Conservation (phyloP, 2,888 invertebrate species). For the Perdita meconis region DNA sequence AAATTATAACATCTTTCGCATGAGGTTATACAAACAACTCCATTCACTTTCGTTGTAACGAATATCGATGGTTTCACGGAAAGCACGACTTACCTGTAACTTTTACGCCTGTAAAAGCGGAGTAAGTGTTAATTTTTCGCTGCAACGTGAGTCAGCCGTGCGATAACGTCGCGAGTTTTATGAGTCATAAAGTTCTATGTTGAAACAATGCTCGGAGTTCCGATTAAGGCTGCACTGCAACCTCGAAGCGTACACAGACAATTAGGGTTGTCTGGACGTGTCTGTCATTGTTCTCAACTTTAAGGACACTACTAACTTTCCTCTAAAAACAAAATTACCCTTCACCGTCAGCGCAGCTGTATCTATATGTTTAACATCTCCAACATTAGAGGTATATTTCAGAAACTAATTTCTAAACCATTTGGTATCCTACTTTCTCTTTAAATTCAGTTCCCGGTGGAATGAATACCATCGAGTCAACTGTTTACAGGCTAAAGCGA, state of each 20-base stretch:
- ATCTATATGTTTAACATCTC: too few species aligned
- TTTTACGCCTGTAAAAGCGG: constrained; percentile 3
- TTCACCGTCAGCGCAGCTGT: too few species aligned
- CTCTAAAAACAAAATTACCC: neutral
- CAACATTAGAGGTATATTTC: too few species aligned
- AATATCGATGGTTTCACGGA: constrained; percentile 8
- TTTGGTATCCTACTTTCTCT: too few species aligned
- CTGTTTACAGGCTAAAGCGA: too few species aligned
- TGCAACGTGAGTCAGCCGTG: constrained; percentile 31
- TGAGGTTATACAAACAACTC: neutral
- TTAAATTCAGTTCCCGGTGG: too few species aligned
- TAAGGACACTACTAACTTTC: too few species aligned
- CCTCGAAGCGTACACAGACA: neutral
- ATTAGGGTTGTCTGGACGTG: neutral
- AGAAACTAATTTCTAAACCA: too few species aligned
- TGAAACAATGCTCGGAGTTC: constrained; percentile 24
- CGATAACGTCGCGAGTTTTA: constrained; percentile 24
- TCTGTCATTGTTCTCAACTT: neutral
- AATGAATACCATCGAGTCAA: too few species aligned
- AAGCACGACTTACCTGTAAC: constrained; percentile 3
- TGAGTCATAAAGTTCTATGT: constrained; percentile 38
- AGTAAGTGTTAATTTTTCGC: constrained; percentile 35
- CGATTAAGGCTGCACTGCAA: neutral
- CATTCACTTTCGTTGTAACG: constrained; percentile 1
- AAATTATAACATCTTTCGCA: constrained; percentile 1